Conservation (phyloP, 2,797 vertebrate genomes). For the Coccyzus lansbergi region DNA sequence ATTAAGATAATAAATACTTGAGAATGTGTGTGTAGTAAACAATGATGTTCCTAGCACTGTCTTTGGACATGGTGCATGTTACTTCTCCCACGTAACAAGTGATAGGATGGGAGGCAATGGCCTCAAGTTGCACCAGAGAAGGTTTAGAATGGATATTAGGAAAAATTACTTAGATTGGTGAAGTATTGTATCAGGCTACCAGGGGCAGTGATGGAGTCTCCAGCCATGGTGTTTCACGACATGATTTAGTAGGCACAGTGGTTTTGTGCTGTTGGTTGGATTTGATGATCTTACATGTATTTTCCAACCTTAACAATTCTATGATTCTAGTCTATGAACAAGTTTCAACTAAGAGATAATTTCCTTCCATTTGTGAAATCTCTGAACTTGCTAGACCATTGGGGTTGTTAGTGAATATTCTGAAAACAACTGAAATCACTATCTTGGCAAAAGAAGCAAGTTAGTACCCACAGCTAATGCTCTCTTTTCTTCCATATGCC, state of each 20-base stretch:
- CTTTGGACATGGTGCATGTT: neutral
- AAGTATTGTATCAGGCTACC: no score
- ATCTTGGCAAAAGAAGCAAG: neutral
- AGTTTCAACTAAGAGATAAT: neutral
- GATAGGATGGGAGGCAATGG: no score
- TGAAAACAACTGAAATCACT: neutral
- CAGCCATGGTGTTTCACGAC: no score
- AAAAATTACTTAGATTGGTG: no score
- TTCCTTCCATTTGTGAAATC: neutral
- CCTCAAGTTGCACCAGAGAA: no score
- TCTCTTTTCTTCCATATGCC: rapidly evolving
- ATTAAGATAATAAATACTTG: neutral
- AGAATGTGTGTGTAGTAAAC: neutral
- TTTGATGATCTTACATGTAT: no score
- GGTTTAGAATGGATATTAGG: no score
- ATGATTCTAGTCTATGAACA: neutral
- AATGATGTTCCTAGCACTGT: neutral
- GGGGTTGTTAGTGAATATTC: neutral
- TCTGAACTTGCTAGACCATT: neutral
- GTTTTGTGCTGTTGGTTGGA: no score
- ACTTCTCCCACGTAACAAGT: no score
- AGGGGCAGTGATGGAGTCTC: no score
- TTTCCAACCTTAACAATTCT: no score
- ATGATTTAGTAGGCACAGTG: no score
- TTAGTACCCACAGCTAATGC: neutral